phyloP scores from a whole-genome alignment of 2,888 invertebrate species.

The Andrena dorsata region DNA sequence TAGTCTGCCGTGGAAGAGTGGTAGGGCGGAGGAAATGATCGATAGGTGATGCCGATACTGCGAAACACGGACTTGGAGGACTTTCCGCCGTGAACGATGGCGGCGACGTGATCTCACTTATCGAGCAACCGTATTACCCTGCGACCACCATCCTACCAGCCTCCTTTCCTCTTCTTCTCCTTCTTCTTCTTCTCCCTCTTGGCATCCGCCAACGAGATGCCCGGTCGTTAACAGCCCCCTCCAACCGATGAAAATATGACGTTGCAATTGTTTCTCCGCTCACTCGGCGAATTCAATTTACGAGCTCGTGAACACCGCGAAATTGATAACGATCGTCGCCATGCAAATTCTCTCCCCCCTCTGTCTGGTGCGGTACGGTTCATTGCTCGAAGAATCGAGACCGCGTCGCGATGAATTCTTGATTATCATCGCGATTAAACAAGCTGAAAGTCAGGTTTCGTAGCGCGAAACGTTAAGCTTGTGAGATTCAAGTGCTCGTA shows the following conservation, averaged over 20 bases:
- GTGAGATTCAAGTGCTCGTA: not conserved
- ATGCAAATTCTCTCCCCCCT: slow-evolving; percentile 2
- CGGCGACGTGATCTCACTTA: slow-evolving; percentile 58
- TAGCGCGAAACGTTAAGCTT: too few relatives aligned
- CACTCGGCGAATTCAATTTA: slow-evolving; percentile 52
- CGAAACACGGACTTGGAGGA: slow-evolving; percentile 32
- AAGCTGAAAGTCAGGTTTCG: too few relatives aligned
- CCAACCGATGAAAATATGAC: slow-evolving; percentile 39
- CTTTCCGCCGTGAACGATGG: slow-evolving; percentile 45
- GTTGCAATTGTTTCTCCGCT: slow-evolving; percentile 26
- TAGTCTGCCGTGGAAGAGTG: slow-evolving; percentile 78
- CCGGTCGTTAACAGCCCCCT: slow-evolving; percentile 41
- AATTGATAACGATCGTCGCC: slow-evolving; percentile 45
- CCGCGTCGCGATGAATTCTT: too few relatives aligned
- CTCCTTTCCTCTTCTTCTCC: not conserved
- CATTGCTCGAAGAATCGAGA: not conserved
- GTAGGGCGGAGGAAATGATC: slow-evolving; percentile 77
- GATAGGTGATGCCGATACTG: slow-evolving; percentile 77
- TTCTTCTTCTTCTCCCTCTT: too few relatives aligned
- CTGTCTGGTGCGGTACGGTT: not conserved
- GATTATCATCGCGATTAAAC: too few relatives aligned
- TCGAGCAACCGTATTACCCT: slow-evolving; percentile 48
- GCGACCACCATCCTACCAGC: slow-evolving; percentile 11
- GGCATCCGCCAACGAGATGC: not conserved
- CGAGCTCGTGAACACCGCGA: slow-evolving; percentile 13